These are phyloP conservation scores for Oegoconia quadripuncta DNA, from an alignment of 2,888 invertebrate genomes.

Conservation along the genomic window DNA sequence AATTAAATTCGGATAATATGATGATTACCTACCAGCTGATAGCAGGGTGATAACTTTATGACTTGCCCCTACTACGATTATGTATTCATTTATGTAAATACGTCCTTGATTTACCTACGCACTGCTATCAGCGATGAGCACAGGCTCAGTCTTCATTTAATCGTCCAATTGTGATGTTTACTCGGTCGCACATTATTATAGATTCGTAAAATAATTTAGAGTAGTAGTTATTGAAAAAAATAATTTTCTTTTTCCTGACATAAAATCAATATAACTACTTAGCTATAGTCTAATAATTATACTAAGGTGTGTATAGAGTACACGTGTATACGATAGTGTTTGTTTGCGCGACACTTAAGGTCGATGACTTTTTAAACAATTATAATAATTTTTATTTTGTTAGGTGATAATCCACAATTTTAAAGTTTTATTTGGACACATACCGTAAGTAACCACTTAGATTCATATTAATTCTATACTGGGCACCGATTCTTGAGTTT, in stretches of 20 bases:
- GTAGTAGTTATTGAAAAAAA: neutral
- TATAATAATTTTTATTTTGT: constrained; percentile 19
- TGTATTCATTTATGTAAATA: constrained; percentile 52
- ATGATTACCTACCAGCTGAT: constrained; percentile 12
- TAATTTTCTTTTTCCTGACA: neutral
- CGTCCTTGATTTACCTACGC: constrained; percentile 33
- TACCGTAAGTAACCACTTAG: too few species aligned
- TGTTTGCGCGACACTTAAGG: constrained; percentile 43
- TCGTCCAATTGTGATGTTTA: constrained; percentile 36
- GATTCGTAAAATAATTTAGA: neutral
- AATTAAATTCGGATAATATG: constrained; percentile 22
- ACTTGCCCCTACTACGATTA: constrained; percentile 25
- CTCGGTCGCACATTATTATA: constrained; percentile 11
- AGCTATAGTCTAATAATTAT: constrained; percentile 7
- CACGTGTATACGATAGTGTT: constrained; percentile 51
- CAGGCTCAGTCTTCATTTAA: constrained; percentile 41
- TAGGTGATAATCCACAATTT: too few species aligned
- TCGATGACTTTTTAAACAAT: constrained; percentile 39
- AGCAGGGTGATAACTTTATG: constrained; percentile 15
- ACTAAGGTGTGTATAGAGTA: constrained; percentile 20
- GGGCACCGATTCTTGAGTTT: too few species aligned
- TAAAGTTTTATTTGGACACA: too few species aligned
- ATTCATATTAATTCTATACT: too few species aligned
- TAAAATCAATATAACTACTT: constrained; percentile 1
- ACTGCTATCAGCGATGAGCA: constrained; percentile 29